Percentiles rank a stretch among this genome's conserved stretches.
Evolutionary conservation across 2,797 vertebrate genomes (phyloP).

Genomic region (Morelia viridis): DNA sequence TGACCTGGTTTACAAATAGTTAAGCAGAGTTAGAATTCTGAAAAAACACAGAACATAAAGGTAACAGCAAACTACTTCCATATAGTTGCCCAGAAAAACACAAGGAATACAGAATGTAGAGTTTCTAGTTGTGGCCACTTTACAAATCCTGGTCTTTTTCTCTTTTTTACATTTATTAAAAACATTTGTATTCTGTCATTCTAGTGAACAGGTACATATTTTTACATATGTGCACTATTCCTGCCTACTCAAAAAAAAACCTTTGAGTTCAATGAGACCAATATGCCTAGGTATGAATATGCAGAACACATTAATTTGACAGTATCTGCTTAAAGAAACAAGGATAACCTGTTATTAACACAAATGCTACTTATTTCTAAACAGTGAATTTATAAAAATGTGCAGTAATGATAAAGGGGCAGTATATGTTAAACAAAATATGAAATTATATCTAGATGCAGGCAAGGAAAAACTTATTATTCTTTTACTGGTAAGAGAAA

Average conservation of each 20-base stretch:
- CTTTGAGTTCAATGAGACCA: neutral
- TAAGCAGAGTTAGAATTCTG: neutral
- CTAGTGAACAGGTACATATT: neutral
- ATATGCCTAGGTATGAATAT: neutral
- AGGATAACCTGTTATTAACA: neutral
- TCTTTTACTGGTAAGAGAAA: neutral
- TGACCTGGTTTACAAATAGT: neutral
- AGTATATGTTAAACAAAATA: neutral
- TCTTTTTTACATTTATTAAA: neutral
- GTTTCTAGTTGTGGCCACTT: neutral
- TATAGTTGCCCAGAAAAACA: neutral
- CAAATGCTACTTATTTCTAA: neutral
- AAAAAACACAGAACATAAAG: neutral
- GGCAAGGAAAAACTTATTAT: neutral
- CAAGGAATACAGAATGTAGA: neutral
- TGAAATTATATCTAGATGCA: conserved; percentile 1
- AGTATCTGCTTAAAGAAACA: neutral
- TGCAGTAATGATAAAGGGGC: neutral
- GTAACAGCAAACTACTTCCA: neutral
- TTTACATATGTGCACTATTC: neutral
- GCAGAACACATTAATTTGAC: neutral
- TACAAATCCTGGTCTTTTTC: neutral
- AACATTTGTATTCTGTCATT: neutral
- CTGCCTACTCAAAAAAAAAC: neutral
- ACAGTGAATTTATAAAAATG: neutral